Base-by-base conservation (phyloP, 53 echinoderm and acorn worm genomes). In the Crossaster papposus region DNA sequence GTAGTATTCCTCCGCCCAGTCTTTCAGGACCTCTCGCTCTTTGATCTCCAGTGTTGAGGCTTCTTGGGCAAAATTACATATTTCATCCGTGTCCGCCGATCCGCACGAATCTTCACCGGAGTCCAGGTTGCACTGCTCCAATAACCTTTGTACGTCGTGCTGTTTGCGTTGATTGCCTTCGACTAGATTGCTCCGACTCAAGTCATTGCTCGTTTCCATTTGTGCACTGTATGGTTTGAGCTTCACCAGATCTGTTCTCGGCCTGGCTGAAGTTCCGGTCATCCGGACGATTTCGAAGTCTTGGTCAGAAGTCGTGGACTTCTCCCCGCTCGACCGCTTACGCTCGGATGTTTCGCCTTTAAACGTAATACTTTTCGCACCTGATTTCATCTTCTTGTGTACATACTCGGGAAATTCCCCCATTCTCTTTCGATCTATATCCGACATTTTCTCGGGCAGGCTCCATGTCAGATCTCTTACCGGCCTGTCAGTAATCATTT, bases 81-180 rank as follows among this genome's bases (percentile, higher is more conserved):
- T 93, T 14, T 96, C 94, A 89, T 94, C 96, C 32, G 96, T 96
- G 63, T 94, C 91, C 15, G 81, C 96, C 44, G 96, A 94, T 6
- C 90, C 94, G 63, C 92, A 82, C 10, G 92, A 91, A 18, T 91
- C 91, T 34, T 84, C 68, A 52, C 90, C 94, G 20, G 65, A 76
- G 34, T 86, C 90, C 58, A 90, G 54, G 31, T 70, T 35, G 87
- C 87, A 85, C 80, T 86, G 76, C 54, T 70, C 36, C 20, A 81
- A 73, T 23, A 89, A 28, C 22, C 65, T 80, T 36, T 55, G 37
- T 17, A 86, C 86, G 23, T 76, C 72, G 1, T 11, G 35, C 14
- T 30, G 55, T 23, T 7, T 12, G 4, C 10, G 18, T 34, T 54
- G 64, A 33, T 81, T 13, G 29, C 58, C 12, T 4, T 58, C 58